Percentiles rank a stretch among this genome's conserved stretches.
These are phyloP conservation scores for Astyanax mexicanus DNA, from an alignment of 2,797 vertebrate genomes.

Conservation along the genomic window DNA sequence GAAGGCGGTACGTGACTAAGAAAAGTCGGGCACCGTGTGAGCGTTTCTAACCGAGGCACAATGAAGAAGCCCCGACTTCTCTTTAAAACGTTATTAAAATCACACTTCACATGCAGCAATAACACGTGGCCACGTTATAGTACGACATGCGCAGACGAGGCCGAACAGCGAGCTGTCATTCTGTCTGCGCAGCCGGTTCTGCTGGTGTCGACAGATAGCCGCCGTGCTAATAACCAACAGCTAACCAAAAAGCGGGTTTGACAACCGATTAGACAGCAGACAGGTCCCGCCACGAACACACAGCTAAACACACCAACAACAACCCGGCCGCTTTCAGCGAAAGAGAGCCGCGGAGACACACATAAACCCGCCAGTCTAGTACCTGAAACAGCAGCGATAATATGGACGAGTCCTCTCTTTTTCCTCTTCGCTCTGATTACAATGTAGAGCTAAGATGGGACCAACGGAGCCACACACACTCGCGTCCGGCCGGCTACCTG, in stretches of 20 bases:
- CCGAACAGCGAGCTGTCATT: slow-evolving; percentile 55
- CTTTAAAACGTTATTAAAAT: slow-evolving; percentile 29
- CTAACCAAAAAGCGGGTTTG: slow-evolving; percentile 56
- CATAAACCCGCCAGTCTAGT: slow-evolving; percentile 60
- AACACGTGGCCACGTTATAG: slow-evolving; percentile 15
- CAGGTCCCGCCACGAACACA: slow-evolving; percentile 29
- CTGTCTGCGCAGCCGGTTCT: slow-evolving; percentile 72
- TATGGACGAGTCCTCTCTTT: slow-evolving; percentile 81
- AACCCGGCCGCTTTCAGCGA: slow-evolving; percentile 23
- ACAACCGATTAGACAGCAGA: slow-evolving; percentile 58
- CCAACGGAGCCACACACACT: slow-evolving; percentile 70
- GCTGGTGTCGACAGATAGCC: slow-evolving; percentile 64
- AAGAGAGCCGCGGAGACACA: slow-evolving; percentile 57
- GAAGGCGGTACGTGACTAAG: slow-evolving; percentile 68
- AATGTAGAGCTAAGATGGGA: slow-evolving; percentile 81
- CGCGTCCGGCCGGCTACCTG: slow-evolving; percentile 60
- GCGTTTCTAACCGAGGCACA: slow-evolving; percentile 73
- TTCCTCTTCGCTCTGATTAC: slow-evolving; percentile 73
- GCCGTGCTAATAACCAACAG: slow-evolving; percentile 65
- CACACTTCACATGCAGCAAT: slow-evolving; percentile 8
- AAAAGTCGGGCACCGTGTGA: slow-evolving; percentile 75
- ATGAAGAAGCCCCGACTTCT: slow-evolving; percentile 70
- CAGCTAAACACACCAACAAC: slow-evolving; percentile 14
- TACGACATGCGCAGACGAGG: slow-evolving; percentile 9
- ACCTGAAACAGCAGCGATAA: slow-evolving; percentile 87